These are phyloP conservation scores for Bryconaethiops microstoma DNA, from an alignment of 2,797 vertebrate species.

Conservation along the genomic window DNA sequence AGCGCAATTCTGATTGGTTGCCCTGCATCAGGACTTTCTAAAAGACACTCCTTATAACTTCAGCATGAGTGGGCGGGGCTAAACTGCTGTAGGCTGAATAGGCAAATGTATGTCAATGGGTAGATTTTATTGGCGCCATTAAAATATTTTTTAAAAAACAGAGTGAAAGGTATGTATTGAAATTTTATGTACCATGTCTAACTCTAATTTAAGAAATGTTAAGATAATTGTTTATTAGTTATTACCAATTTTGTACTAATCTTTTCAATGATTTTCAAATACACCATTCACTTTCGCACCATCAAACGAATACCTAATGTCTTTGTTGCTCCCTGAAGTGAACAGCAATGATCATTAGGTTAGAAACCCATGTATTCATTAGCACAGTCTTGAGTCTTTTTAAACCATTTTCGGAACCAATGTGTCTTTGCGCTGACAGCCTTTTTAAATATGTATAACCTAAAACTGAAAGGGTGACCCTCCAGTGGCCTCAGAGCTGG, in stretches of 20 bases:
- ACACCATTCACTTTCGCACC: not conserved
- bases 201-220: not conserved
- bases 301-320: not conserved
- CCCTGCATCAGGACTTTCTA: too few relatives aligned
- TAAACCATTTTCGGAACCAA: not conserved
- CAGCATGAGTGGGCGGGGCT: too few relatives aligned
- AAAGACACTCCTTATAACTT: too few relatives aligned
- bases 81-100: too few relatives aligned
- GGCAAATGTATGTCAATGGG: too few relatives aligned
- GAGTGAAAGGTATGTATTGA: too few relatives aligned
- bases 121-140: too few relatives aligned
- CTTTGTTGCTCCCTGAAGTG: not conserved
- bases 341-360: not conserved
- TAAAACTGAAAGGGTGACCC: not conserved
- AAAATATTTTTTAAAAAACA: too few relatives aligned
- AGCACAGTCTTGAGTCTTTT: not conserved
- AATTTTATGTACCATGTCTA: too few relatives aligned
- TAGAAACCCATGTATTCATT: not conserved
- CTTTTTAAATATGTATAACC: not conserved
- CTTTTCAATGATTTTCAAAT: not conserved
- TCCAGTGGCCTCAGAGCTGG: not conserved
- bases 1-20: too few relatives aligned
- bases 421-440: not conserved
- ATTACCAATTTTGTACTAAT: not conserved
- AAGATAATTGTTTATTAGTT: not conserved